phyloP scores from a whole-genome alignment of 2,797 vertebrate genomes.

The Syndactyla subalaris region DNA sequence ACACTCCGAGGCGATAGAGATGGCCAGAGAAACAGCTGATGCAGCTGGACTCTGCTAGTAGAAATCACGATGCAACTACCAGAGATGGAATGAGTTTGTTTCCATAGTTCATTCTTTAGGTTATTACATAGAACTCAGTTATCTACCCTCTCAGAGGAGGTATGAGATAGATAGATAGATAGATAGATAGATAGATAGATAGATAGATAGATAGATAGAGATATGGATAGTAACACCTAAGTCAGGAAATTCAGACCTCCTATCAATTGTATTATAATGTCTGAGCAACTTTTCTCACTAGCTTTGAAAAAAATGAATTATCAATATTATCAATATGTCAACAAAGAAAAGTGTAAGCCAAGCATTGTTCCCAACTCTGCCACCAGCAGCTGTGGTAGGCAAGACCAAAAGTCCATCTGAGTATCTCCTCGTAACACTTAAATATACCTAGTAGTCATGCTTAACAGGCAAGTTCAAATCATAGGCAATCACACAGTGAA shows the following conservation, averaged over 20 bases:
- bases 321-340: background rate
- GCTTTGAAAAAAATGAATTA: background rate
- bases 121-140: background rate
- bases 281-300: background rate
- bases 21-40: background rate
- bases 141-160: background rate
- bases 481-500: background rate
- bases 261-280: background rate
- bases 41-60: background rate
- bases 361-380: background rate
- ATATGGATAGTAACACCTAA: background rate
- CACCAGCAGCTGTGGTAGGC: background rate
- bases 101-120: background rate
- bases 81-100: background rate
- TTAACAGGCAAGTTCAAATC: background rate
- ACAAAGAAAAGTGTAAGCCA: background rate
- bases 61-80: background rate
- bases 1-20: background rate
- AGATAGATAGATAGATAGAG: no score
- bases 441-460: background rate
- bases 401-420: background rate
- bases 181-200: no score
- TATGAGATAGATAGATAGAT: background rate
- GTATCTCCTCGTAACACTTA: background rate
- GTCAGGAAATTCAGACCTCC: background rate